phyloP scores from a whole-genome alignment of 2,113 vertebrate species.

The Nothobranchius kuhntae region DNA sequence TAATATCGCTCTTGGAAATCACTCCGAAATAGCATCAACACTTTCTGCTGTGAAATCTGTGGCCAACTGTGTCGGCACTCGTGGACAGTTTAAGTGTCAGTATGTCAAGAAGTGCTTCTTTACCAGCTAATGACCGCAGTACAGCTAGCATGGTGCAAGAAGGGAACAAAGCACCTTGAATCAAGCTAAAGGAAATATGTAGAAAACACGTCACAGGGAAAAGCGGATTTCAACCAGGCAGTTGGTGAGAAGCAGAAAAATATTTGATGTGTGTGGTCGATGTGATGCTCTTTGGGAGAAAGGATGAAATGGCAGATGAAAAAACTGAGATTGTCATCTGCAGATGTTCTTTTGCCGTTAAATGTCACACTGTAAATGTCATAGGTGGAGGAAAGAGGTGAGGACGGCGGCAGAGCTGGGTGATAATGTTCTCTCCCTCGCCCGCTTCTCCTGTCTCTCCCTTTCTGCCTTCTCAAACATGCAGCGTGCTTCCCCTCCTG shows the following conservation, averaged over 20 bases:
- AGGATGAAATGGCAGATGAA: constrained; percentile 42
- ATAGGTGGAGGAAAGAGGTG: constrained; percentile 61
- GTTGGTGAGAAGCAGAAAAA: constrained; percentile 40
- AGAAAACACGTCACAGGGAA: constrained; percentile 5
- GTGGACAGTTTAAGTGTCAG: background rate
- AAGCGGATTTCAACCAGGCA: constrained; percentile 29
- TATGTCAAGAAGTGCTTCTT: constrained; percentile 17
- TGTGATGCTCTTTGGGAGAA: constrained; percentile 49
- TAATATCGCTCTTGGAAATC: constrained; percentile 45
- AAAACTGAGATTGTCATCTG: constrained; percentile 31
- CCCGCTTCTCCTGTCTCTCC: constrained; percentile 30
- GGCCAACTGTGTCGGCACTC: constrained; percentile 17
- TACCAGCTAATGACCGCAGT: constrained; percentile 49
- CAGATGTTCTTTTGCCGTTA: constrained; percentile 55
- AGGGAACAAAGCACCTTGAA: constrained; percentile 19
- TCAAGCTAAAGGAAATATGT: background rate
- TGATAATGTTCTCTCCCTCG: constrained; percentile 28
- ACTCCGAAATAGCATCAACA: constrained; percentile 37
- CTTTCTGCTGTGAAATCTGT: constrained; percentile 34
- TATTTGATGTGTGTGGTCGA: constrained; percentile 59
- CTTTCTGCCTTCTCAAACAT: constrained; percentile 18
- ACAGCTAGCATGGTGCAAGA: constrained; percentile 32
- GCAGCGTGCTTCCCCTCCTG: constrained; percentile 22
- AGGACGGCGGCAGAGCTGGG: constrained; percentile 5
- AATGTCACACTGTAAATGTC: constrained; percentile 72